These are phyloP conservation scores for Syrphus vitripennis DNA, from an alignment of 2,888 invertebrate genomes.

Conservation along the genomic window DNA sequence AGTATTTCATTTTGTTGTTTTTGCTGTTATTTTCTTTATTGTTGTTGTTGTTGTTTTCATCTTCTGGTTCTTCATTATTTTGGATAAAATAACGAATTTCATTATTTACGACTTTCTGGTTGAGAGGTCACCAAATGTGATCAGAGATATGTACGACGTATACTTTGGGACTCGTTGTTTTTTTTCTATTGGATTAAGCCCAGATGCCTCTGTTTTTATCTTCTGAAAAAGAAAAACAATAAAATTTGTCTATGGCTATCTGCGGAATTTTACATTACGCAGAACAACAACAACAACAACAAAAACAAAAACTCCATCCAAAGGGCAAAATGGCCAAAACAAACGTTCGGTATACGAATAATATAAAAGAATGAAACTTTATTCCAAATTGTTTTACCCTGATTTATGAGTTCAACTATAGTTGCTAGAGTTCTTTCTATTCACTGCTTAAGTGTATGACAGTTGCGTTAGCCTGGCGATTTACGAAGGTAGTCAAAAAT, in stretches of 20 bases:
- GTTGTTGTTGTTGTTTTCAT: slow-evolving; percentile 15
- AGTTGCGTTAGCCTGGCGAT: slow-evolving; percentile 55
- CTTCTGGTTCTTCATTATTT: slow-evolving; percentile 57
- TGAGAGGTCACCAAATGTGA: slow-evolving; percentile 76
- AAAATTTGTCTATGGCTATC: slow-evolving; percentile 57
- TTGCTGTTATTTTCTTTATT: background rate
- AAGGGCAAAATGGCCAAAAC: slow-evolving; percentile 15
- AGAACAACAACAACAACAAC: slow-evolving; percentile 13
- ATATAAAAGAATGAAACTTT: slow-evolving; percentile 47
- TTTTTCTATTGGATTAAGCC: slow-evolving; percentile 52
- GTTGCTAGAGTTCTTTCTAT: slow-evolving; percentile 59
- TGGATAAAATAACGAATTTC: slow-evolving; percentile 73
- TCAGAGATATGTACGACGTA: slow-evolving; percentile 57
- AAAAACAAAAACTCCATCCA: slow-evolving; percentile 8
- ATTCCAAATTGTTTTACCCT: slow-evolving; percentile 71
- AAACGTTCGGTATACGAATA: background rate
- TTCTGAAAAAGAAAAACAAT: slow-evolving; percentile 15
- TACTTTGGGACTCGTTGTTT: background rate
- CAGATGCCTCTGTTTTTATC: slow-evolving; percentile 22
- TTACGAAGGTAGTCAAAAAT: slow-evolving; percentile 52
- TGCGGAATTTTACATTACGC: slow-evolving; percentile 52
- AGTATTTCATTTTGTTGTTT: background rate
- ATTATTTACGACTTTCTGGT: slow-evolving; percentile 80
- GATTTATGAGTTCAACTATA: slow-evolving; percentile 63
- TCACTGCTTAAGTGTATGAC: slow-evolving; percentile 62